Conservation (phyloP, 1,140 invertebrate genomes). For the Melitaea cinxia region DNA sequence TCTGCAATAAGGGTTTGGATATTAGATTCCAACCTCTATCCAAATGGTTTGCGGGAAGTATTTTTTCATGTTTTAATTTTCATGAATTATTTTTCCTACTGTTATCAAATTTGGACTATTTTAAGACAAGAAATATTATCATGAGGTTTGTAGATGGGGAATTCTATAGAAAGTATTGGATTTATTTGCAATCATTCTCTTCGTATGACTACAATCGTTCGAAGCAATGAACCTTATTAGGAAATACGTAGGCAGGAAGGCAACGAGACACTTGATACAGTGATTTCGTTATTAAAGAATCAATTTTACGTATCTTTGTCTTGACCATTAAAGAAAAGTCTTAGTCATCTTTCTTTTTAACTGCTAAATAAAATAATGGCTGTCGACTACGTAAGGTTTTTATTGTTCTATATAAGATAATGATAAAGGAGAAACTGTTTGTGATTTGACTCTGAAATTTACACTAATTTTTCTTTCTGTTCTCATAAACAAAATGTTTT, state of each 20-base stretch:
- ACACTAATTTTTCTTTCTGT: too few species aligned
- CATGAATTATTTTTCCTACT: too few species aligned
- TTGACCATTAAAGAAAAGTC: slow-evolving; percentile 31
- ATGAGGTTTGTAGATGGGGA: neutral
- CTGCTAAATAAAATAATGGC: slow-evolving; percentile 40
- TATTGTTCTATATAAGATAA: neutral
- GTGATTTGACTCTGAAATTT: too few species aligned
- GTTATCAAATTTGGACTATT: too few species aligned
- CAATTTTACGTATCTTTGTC: slow-evolving; percentile 40
- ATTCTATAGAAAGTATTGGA: neutral
- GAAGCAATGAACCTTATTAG: slow-evolving; percentile 42
- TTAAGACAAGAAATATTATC: neutral
- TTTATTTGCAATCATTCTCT: slow-evolving; percentile 18
- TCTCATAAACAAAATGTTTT: too few species aligned
- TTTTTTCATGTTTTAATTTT: too few species aligned
- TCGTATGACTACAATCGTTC: neutral
- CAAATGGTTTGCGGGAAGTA: too few species aligned
- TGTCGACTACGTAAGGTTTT: neutral
- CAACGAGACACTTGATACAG: slow-evolving; percentile 38
- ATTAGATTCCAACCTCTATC: too few species aligned
- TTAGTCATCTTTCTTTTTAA: slow-evolving; percentile 33
- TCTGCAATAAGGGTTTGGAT: too few species aligned
- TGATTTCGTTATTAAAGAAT: slow-evolving; percentile 37
- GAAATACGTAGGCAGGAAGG: slow-evolving; percentile 41
- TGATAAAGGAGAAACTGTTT: too few species aligned